A percentile compares a stretch with the other conserved stretches of the same genome.
Conservation (phyloP, 2,888 invertebrate species). For the Macrosoma leucophasiata region DNA sequence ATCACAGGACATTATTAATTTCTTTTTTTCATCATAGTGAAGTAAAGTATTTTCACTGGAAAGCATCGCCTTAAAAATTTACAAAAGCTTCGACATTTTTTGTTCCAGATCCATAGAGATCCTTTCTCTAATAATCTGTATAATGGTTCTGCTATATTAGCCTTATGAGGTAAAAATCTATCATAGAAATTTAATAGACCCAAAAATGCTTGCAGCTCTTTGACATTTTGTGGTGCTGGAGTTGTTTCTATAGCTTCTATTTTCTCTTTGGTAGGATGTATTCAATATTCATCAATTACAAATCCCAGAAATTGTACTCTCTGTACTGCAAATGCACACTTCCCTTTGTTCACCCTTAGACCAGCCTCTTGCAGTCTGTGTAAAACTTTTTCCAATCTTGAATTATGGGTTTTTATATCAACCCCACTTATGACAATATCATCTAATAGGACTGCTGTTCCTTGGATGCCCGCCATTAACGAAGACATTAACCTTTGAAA, state of each 20-base stretch:
- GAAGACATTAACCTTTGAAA: too few species aligned
- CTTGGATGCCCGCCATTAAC: too few species aligned
- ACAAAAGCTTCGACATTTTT: too few species aligned
- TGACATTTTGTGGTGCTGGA: conserved; percentile 3
- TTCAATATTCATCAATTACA: conserved; percentile 3
- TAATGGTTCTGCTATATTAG: conserved; percentile 2
- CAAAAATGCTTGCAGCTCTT: conserved; percentile 4
- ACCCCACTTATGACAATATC: too few species aligned
- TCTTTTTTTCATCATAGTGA: conserved; percentile 3
- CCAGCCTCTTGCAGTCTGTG: too few species aligned
- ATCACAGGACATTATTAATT: conserved; percentile 7
- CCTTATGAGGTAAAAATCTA: conserved; percentile 4
- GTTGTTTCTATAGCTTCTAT: conserved; percentile 3
- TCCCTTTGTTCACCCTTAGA: conserved; percentile 2
- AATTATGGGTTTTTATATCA: too few species aligned
- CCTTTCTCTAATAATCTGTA: too few species aligned
- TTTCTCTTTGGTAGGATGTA: conserved; percentile 5
- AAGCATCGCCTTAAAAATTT: too few species aligned
- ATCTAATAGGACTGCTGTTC: too few species aligned
- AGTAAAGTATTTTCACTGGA: conserved; percentile 4
- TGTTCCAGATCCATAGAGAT: too few species aligned
- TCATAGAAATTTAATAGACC: conserved; percentile 8
- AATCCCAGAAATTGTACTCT: conserved; percentile 3
- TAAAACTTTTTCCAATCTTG: too few species aligned
- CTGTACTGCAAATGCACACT: conserved; percentile 4